phyloP scores from a whole-genome alignment of 30 jellyfish, hydroid and myxozoan genomes.

The Aurelia sp. region DNA sequence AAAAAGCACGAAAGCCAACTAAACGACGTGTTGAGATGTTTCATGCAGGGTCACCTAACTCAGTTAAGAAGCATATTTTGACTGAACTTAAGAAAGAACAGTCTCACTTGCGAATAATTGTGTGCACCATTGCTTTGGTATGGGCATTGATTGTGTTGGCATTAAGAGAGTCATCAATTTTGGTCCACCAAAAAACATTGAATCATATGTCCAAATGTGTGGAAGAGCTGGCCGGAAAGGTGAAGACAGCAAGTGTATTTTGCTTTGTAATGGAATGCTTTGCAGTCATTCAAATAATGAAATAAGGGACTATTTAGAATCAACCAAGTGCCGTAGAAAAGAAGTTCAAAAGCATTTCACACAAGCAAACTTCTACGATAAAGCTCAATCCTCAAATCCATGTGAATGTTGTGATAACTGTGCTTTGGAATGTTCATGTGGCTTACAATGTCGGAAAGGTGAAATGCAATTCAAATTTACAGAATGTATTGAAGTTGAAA shows the following conservation, averaged over 20 bases:
- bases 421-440: too few relatives aligned
- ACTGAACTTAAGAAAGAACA: slow-evolving; percentile 7
- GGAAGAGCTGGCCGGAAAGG: slow-evolving; percentile 50
- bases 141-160: too few relatives aligned
- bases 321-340: slow-evolving; percentile 14
- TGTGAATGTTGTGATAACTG: too few relatives aligned
- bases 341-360: slow-evolving; percentile 16
- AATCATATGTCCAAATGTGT: slow-evolving; percentile 25
- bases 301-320: slow-evolving; percentile 18
- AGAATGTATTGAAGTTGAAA: too few relatives aligned
- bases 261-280: slow-evolving; percentile 17
- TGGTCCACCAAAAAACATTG: slow-evolving; percentile 28
- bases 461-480: too few relatives aligned
- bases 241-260: slow-evolving; percentile 26
- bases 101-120: too few relatives aligned
- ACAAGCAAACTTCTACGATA: slow-evolving; percentile 13
- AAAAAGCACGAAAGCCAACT: too few relatives aligned
- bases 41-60: slow-evolving; percentile 41
- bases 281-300: slow-evolving; percentile 16
- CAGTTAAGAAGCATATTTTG: slow-evolving; percentile 20
- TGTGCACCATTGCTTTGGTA: too few relatives aligned
- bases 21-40: slow-evolving; percentile 24
- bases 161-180: too few relatives aligned
- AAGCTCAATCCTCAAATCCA: too few relatives aligned
- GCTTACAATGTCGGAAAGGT: too few relatives aligned